Evolutionary conservation across 92 coral and sea anemone genomes (phyloP).

Genomic region (Parazoanthus atlanticus): DNA sequence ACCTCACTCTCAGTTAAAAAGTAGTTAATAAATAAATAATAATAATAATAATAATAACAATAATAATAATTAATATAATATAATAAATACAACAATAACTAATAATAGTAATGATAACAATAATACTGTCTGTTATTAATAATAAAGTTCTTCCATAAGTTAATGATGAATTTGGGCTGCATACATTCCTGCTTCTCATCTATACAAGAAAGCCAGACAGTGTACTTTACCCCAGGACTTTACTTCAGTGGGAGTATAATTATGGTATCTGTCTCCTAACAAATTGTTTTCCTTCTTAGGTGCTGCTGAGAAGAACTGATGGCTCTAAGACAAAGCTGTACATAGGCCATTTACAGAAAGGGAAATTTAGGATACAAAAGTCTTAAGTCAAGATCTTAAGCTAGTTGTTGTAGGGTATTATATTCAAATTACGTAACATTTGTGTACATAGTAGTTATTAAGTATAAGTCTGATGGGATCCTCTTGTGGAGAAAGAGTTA

Average conservation of each 20-base stretch:
- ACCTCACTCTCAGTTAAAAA: too few species aligned
- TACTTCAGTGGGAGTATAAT: not conserved
- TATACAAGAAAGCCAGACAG: too few species aligned
- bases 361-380: conserved; percentile 92
- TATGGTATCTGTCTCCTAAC: not conserved
- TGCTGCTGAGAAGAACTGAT: conserved; percentile 87
- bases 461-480: not conserved
- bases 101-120: too few species aligned
- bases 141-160: too few species aligned
- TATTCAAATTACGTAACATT: conserved; percentile 6
- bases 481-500: not conserved
- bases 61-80: too few species aligned
- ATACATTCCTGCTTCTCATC: too few species aligned
- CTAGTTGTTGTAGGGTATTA: conserved; percentile 5
- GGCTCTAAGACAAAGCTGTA: conserved; percentile 94
- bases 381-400: conserved; percentile 14
- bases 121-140: too few species aligned
- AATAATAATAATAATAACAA: too few species aligned
- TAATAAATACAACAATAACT: too few species aligned
- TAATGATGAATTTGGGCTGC: too few species aligned
- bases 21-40: too few species aligned
- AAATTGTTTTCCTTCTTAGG: conserved; percentile 58
- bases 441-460: conserved; percentile 19
- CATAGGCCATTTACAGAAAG: conserved; percentile 98
- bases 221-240: too few species aligned